Base-by-base conservation (phyloP, 2,113 vertebrate species). In the Festucalex cinctus region DNA sequence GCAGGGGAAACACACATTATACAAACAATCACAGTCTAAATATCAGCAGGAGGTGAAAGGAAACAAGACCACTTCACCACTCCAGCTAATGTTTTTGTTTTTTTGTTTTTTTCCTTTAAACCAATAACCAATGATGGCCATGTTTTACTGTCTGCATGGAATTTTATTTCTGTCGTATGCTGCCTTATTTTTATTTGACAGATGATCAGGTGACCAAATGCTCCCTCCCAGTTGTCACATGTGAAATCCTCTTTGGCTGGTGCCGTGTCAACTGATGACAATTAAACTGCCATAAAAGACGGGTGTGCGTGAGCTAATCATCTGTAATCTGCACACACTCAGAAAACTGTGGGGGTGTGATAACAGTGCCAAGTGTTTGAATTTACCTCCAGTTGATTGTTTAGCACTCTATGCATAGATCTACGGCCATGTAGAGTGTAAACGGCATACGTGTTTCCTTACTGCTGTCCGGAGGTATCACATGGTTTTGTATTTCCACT, bases 101-200 rank as follows among this genome's bases (percentile, higher is more conserved):
- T 0, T 8, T 49, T 74, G 72, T 69, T 78, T 81, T 65, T 66
- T 63, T 28, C 53, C 80, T 80, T 75, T 85, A 79, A 78, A 88
- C 63, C 61, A 73, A 65, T 28, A 37, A 65, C 86, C 78, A 84
- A 85, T 86, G 74, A 62, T 76, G 77, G 72, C 66, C 62, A 73
- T 77, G 68, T 83, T 78, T 74, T 83, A 83, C 63, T 67, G 68
- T 80, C 79, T 84, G 76, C 82, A 79, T 78, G 79, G 74, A 71
- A 57, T 86, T 68, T 75, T 61, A 68, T 69, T 67, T 12, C 6
- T 70, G 49, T 71, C 57, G 24, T 72, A 43, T 51, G 26, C 26
- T 64, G 44, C 46, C 44, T 75, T 54, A 76, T 62, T 81, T 75
- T 71, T 81, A 60, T 58, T 79, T 76, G 73, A 76, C 65, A 76